Evolutionary conservation across 2,888 invertebrate genomes (phyloP).

Genomic region (Physocephala rufipes): DNA sequence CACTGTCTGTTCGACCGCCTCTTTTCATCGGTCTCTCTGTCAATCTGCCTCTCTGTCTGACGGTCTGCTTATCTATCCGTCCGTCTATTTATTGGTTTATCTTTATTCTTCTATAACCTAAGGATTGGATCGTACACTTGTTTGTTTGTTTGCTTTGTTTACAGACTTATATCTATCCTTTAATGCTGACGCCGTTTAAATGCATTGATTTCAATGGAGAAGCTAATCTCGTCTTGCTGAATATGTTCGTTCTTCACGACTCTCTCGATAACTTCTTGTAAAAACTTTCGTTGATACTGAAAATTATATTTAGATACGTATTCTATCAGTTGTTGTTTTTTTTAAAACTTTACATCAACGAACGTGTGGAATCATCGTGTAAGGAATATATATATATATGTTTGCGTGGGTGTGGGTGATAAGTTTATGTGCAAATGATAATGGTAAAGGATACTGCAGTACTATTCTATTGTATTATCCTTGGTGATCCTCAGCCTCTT

Average conservation of each 20-base stretch:
- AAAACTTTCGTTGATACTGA: conserved; percentile 28
- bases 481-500: not conserved
- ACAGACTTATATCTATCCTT: conserved; percentile 29
- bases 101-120: not conserved
- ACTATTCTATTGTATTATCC: conserved; percentile 5
- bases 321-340: not conserved
- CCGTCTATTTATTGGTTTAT: not conserved
- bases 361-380: too few relatives aligned
- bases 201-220: conserved; percentile 22
- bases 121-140: conserved; percentile 19
- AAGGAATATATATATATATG: too few relatives aligned
- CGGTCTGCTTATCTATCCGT: not conserved
- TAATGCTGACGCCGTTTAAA: conserved; percentile 33
- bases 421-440: too few relatives aligned
- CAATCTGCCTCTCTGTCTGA: not conserved
- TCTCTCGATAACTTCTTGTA: not conserved
- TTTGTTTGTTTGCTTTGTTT: not conserved
- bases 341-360: not conserved
- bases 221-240: conserved; percentile 19
- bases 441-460: not conserved
- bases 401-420: too few relatives aligned
- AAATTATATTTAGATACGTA: conserved; percentile 26
- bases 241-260: conserved; percentile 13
- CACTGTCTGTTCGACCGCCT: conserved; percentile 13
- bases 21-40: not conserved